Percentiles rank a stretch among this genome's conserved stretches.
Conservation (phyloP, 2,113 vertebrate genomes). For the Marmota flaviventris region DNA sequence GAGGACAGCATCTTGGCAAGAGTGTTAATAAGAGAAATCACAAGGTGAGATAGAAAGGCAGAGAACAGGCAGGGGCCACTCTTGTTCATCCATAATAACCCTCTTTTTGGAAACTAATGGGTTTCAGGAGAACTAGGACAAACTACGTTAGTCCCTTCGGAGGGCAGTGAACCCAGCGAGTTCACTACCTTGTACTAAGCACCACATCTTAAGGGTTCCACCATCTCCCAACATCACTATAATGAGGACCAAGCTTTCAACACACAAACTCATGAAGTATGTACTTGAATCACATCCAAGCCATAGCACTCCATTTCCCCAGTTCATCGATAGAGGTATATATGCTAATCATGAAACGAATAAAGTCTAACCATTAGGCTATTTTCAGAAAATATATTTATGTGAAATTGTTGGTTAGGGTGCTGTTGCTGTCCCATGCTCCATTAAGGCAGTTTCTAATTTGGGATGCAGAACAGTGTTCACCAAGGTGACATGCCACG, state of each 20-base stretch:
- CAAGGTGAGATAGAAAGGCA: background rate
- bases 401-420: background rate
- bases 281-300: too few species aligned
- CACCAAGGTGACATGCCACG: too few species aligned
- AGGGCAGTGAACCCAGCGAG: background rate
- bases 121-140: background rate
- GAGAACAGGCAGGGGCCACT: background rate
- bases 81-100: background rate
- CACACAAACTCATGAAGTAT: background rate
- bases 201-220: background rate
- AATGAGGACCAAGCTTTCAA: background rate
- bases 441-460: background rate
- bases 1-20: background rate
- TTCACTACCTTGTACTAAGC: background rate
- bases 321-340: background rate
- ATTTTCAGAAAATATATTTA: background rate
- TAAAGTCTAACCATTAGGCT: background rate
- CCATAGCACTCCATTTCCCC: background rate
- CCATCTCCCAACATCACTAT: background rate
- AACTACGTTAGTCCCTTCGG: background rate
- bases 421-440: background rate
- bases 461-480: background rate
- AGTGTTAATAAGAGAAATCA: background rate
- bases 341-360: background rate
- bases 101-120: background rate